Evolutionary conservation across 2,888 invertebrate species (phyloP).

Genomic region (Oscheius sp.): DNA sequence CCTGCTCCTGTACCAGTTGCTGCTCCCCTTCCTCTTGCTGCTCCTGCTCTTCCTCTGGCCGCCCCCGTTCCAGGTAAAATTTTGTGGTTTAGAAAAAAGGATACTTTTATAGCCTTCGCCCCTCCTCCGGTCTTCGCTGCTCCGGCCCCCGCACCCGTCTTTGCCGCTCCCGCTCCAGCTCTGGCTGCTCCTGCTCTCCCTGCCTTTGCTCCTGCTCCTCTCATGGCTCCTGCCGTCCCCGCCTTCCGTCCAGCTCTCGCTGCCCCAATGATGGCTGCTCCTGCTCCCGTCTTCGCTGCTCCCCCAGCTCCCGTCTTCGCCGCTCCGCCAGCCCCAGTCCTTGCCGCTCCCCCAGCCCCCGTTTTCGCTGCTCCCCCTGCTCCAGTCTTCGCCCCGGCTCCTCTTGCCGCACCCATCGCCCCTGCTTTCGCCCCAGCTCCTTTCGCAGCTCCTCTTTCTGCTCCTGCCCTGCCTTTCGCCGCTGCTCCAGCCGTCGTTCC

Average conservation of each 20-base stretch:
- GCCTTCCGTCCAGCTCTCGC: not conserved
- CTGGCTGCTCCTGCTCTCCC: constrained; percentile 34
- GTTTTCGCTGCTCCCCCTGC: not conserved
- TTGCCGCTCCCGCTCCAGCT: constrained; percentile 46
- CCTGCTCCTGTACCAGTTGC: constrained; percentile 39
- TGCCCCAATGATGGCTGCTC: constrained; percentile 2
- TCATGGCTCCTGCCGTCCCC: not conserved
- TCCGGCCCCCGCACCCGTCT: constrained; percentile 42
- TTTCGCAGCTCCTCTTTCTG: no score
- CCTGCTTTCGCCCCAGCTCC: constrained; percentile 21
- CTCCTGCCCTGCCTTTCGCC: constrained; percentile 2
- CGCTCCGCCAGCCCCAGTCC: not conserved
- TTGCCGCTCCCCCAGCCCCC: constrained; percentile 3
- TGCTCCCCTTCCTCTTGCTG: constrained; percentile 11
- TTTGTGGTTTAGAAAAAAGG: no score
- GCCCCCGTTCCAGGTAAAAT: constrained; percentile 38
- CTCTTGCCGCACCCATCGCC: not conserved
- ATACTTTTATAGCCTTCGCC: constrained; percentile 40
- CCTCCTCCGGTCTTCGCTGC: constrained; percentile 38
- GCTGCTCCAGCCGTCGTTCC: constrained; percentile 38
- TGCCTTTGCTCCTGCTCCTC: constrained; percentile 37
- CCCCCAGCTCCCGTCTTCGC: constrained; percentile 38
- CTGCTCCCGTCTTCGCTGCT: constrained; percentile 36
- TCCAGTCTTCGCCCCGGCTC: constrained; percentile 6
- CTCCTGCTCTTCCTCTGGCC: constrained; percentile 30